Evolutionary conservation across 1,140 invertebrate genomes (phyloP).

Genomic region (Globodera ellingtonae): DNA sequence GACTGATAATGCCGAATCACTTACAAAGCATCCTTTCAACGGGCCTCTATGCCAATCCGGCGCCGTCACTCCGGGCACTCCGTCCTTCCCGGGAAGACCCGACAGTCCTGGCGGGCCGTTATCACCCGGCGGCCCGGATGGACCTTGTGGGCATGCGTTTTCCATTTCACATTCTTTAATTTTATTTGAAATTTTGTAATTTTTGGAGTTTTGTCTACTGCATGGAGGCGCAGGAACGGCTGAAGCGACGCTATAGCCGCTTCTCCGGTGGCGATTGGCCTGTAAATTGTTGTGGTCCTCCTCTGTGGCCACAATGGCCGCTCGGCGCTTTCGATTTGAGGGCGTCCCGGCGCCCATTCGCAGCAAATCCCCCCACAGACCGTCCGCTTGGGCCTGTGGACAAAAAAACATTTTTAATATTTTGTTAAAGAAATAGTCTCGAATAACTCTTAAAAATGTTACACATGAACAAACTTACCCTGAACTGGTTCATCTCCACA

Average conservation of each 20-base stretch:
- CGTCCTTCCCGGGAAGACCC: slow-evolving; percentile 17
- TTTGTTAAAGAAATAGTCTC: too few species aligned
- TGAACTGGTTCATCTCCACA: slow-evolving; percentile 59
- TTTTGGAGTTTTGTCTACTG: neutral
- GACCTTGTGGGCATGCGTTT: slow-evolving; percentile 24
- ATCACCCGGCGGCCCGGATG: slow-evolving; percentile 15
- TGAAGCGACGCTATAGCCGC: neutral
- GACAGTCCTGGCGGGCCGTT: slow-evolving; percentile 15
- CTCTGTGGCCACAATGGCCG: slow-evolving; percentile 35
- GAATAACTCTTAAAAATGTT: neutral
- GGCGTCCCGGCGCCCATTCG: slow-evolving; percentile 42
- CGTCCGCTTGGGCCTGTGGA: slow-evolving; percentile 42
- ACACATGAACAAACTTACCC: slow-evolving; percentile 18
- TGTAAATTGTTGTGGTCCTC: slow-evolving; percentile 10
- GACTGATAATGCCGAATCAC: neutral
- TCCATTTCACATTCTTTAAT: slow-evolving; percentile 14
- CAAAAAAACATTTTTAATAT: too few species aligned
- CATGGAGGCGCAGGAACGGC: neutral
- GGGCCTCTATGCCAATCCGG: slow-evolving; percentile 29
- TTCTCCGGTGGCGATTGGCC: neutral
- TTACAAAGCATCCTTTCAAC: slow-evolving; percentile 32
- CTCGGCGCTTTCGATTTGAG: slow-evolving; percentile 43
- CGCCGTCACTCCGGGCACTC: slow-evolving; percentile 13
- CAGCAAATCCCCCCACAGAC: slow-evolving; percentile 46
- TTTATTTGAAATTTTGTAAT: neutral